These are phyloP conservation scores for Diabrotica balteata DNA, from an alignment of 2,888 invertebrate genomes.

Conservation along the genomic window DNA sequence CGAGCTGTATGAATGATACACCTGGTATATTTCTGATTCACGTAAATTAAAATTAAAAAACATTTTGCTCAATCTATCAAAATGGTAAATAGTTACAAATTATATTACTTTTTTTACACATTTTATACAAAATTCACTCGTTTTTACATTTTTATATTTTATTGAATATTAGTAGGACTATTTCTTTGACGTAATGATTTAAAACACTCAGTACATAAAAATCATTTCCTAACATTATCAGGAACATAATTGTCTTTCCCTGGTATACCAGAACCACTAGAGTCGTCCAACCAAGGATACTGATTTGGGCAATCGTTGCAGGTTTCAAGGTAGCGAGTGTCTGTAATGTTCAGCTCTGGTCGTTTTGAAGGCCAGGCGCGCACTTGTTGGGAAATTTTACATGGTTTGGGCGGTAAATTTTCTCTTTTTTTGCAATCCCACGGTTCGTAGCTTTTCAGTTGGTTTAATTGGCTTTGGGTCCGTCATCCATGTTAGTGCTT, in stretches of 20 bases:
- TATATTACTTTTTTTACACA: too few relatives aligned
- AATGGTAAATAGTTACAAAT: too few relatives aligned
- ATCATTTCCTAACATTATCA: slow-evolving; percentile 63
- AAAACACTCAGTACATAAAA: not conserved
- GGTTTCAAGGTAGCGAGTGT: slow-evolving; percentile 87
- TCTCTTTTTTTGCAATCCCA: slow-evolving; percentile 83
- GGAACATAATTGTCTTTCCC: slow-evolving; percentile 83
- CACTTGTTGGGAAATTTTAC: slow-evolving; percentile 85
- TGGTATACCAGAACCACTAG: slow-evolving; percentile 80
- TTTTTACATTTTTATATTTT: too few relatives aligned
- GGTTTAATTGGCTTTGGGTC: slow-evolving; percentile 78
- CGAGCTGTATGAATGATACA: too few relatives aligned
- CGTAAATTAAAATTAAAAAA: too few relatives aligned
- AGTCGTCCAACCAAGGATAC: slow-evolving; percentile 89
- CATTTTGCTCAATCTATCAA: too few relatives aligned
- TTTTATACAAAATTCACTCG: too few relatives aligned
- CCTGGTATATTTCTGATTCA: too few relatives aligned
- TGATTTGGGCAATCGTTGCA: slow-evolving; percentile 85
- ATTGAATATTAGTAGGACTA: too few relatives aligned
- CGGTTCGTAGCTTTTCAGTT: slow-evolving; percentile 76
- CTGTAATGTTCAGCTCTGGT: slow-evolving; percentile 77
- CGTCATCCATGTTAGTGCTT: slow-evolving; percentile 90
- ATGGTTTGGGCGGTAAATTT: slow-evolving; percentile 75
- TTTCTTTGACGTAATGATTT: too few relatives aligned
- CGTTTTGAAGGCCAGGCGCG: slow-evolving; percentile 79